Evolutionary conservation across 1,140 invertebrate genomes (phyloP), one percentile per base, ranked within the genome.

Genomic region (Latrodectus geometricus): DNA sequence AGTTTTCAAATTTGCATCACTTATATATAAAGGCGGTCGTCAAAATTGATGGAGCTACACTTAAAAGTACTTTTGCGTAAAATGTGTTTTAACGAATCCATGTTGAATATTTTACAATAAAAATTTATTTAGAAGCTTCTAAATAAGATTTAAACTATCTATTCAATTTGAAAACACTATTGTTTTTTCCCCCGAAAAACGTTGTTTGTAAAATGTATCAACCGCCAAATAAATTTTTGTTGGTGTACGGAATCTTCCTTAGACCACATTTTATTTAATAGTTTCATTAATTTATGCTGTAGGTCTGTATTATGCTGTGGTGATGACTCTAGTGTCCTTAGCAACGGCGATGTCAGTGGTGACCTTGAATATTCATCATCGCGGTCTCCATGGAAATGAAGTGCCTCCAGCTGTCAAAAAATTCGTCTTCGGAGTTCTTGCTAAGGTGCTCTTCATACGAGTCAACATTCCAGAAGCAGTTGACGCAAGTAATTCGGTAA

Each of bases 351-450:
- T 93, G 88, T 92, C 91, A 9, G 91, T 92, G 15, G 89, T 92
- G 9, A 92, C 93, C 8, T 89, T 94, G 0, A 93, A 93, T 89
- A 91, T 93, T 73, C 93, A 94, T 88, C 93, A 93, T 90, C 90
- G 92, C 78, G 92, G 93, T 0, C 90, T 91, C 0, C 90, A 91
- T 68, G 91, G 92, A 49, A 90, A 90, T 56, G 90, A 90, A 79
- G 91, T 93, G 8, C 93, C 93, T 4, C 83, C 89, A 7, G 92
- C 92, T 91, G 89, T 93, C 65, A 91, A 91, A 69, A 89, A 88
- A 69, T 89, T 91, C 23, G 89, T 92, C 50, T 87, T 91, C 49
- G 81, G 87, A 1, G 49, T 83, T 20, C 54, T 88, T 9, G 87
- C 87, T 3, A 88, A 88, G 20, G 17, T 84, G 1, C 76, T 88